phyloP scores from a whole-genome alignment of 2,888 invertebrate species.

The Masnerella sp. region DNA sequence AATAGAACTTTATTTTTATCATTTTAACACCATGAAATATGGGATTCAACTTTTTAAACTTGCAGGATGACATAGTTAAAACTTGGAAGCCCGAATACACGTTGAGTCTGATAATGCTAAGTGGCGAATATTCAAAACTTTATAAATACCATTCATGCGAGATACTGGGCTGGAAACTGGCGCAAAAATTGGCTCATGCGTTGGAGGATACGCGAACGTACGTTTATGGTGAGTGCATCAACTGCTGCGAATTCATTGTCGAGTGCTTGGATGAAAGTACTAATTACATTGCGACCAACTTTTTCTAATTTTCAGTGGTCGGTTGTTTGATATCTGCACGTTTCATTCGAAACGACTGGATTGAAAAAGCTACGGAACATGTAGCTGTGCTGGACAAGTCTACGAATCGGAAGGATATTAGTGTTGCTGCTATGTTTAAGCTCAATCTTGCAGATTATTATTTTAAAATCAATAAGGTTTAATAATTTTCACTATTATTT shows the following conservation, averaged over 20 bases:
- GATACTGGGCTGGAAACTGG: slow-evolving; percentile 68
- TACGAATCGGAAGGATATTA: slow-evolving; percentile 48
- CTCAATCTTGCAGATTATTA: slow-evolving; percentile 72
- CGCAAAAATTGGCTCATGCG: slow-evolving; percentile 66
- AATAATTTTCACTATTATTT: too few species aligned
- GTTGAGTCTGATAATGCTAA: slow-evolving; percentile 66
- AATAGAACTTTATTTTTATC: too few species aligned
- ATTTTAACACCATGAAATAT: too few species aligned
- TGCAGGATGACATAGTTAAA: slow-evolving; percentile 62
- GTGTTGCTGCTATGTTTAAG: slow-evolving; percentile 67
- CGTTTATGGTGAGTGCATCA: slow-evolving; percentile 66
- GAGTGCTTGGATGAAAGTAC: neutral
- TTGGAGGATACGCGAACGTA: slow-evolving; percentile 63
- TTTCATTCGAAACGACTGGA: slow-evolving; percentile 68
- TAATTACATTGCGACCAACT: neutral
- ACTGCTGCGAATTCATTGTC: neutral
- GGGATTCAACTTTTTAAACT: too few species aligned
- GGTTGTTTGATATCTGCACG: slow-evolving; percentile 68
- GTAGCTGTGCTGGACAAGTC: slow-evolving; percentile 57
- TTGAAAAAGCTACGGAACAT: slow-evolving; percentile 63
- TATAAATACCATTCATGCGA: slow-evolving; percentile 69
- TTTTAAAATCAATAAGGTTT: slow-evolving; percentile 65
- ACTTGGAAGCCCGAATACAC: slow-evolving; percentile 64
- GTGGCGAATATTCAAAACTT: slow-evolving; percentile 71
- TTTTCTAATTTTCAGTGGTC: slow-evolving; percentile 63